A percentile compares a stretch with the other conserved stretches of the same genome.
Conservation (phyloP, 2,888 invertebrate genomes). For the Empis stercorea region DNA sequence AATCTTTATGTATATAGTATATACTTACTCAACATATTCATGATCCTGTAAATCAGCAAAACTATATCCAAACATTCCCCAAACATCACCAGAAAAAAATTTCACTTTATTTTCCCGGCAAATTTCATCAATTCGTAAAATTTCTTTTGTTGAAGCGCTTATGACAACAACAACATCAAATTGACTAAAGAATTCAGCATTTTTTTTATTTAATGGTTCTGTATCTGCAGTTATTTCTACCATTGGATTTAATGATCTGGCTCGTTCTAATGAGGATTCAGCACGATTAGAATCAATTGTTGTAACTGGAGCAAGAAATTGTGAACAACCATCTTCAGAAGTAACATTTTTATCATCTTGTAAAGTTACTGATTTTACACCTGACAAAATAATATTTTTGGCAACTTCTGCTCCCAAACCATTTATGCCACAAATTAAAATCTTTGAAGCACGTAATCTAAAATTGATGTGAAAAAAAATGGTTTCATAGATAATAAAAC, state of each 20-base stretch:
- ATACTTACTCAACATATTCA: constrained; percentile 60
- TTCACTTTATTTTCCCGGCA: constrained; percentile 64
- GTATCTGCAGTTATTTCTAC: constrained; percentile 66
- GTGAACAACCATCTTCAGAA: constrained; percentile 61
- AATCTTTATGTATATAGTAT: no score
- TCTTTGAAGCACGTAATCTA: constrained; percentile 70
- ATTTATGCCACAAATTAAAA: constrained; percentile 75
- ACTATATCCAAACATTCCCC: constrained; percentile 85
- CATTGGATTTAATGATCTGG: constrained; percentile 84
- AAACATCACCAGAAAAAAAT: constrained; percentile 83
- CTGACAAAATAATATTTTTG: constrained; percentile 89
- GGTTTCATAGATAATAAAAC: background rate
- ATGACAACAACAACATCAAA: constrained; percentile 80
- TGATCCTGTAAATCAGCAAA: constrained; percentile 81
- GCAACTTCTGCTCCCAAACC: constrained; percentile 92
- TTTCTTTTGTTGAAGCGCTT: constrained; percentile 55
- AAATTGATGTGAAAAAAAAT: constrained; percentile 1
- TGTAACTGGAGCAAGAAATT: constrained; percentile 66
- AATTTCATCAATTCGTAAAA: constrained; percentile 60
- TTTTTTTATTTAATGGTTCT: constrained; percentile 48
- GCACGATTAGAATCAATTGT: constrained; percentile 74
- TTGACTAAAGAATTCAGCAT: constrained; percentile 54
- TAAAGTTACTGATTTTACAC: constrained; percentile 78
- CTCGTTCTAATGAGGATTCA: constrained; percentile 62
- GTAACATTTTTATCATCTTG: constrained; percentile 64